A percentile compares a stretch with the other conserved stretches of the same genome.
Conservation (phyloP, 2,888 invertebrate species). For the Lamproptera curius region DNA sequence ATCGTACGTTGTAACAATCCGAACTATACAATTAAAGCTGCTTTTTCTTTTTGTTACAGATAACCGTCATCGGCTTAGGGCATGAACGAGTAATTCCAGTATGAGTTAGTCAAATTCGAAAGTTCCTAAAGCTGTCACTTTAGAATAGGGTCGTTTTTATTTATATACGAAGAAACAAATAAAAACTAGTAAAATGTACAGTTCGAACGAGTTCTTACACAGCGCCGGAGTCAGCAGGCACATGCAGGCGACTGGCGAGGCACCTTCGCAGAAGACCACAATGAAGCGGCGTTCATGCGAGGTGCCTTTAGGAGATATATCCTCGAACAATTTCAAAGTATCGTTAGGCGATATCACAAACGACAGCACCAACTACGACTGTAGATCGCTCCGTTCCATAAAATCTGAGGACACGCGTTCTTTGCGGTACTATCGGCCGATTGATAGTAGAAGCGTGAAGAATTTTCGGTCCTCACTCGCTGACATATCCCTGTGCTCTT, state of each 20-base stretch:
- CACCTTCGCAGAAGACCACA: conserved; percentile 67
- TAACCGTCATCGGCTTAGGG: conserved; percentile 28
- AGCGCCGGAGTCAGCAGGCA: conserved; percentile 71
- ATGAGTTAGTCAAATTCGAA: conserved; percentile 57
- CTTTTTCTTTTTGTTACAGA: conserved; percentile 62
- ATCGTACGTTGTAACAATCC: not conserved
- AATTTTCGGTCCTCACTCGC: conserved; percentile 65
- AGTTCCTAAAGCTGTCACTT: conserved; percentile 59
- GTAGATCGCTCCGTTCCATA: conserved; percentile 55
- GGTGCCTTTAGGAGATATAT: conserved; percentile 68
- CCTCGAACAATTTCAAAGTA: conserved; percentile 69
- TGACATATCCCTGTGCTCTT: conserved; percentile 47
- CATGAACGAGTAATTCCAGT: conserved; percentile 66
- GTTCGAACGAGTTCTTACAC: conserved; percentile 67
- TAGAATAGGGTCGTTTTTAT: conserved; percentile 36
- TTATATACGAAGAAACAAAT: not conserved
- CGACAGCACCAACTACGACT: conserved; percentile 56
- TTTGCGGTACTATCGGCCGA: conserved; percentile 56
- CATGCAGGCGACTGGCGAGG: conserved; percentile 70
- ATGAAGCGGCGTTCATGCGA: conserved; percentile 72
- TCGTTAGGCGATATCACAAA: conserved; percentile 62
- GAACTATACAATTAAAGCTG: too few species aligned
- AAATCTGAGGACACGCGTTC: conserved; percentile 60
- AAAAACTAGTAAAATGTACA: conserved; percentile 52
- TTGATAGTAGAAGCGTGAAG: conserved; percentile 66